These are phyloP conservation scores for Aphelinus certus DNA, from an alignment of 1,140 invertebrate genomes.

Conservation along the genomic window DNA sequence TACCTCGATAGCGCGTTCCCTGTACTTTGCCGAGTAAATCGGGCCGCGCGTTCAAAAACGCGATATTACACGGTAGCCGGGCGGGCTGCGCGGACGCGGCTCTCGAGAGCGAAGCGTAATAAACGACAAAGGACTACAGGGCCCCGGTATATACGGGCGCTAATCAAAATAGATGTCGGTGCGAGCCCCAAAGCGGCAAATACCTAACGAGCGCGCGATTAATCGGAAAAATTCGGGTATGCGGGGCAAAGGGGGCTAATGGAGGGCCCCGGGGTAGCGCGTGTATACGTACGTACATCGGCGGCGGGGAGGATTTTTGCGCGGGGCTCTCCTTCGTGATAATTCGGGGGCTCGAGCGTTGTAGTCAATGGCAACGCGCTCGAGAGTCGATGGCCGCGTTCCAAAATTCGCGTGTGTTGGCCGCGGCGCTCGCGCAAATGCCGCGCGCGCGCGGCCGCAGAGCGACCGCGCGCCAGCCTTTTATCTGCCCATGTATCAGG, in stretches of 20 bases:
- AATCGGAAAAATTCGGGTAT: slow-evolving; percentile 22
- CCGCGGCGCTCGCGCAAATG: slow-evolving; percentile 9
- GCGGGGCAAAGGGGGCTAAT: no score
- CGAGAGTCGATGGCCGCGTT: slow-evolving; percentile 10
- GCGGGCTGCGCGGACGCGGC: no score
- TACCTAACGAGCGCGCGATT: slow-evolving; percentile 14
- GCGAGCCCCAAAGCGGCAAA: slow-evolving; percentile 1
- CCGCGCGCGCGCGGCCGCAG: slow-evolving; percentile 9
- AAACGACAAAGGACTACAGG: not conserved
- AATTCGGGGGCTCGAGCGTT: not conserved
- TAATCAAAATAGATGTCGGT: not conserved
- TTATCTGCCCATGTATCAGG: no score
- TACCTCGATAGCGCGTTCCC: no score
- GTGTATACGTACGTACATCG: no score
- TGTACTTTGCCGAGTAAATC: no score
- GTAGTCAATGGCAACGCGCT: slow-evolving; percentile 32
- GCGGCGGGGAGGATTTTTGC: no score
- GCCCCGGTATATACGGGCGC: not conserved
- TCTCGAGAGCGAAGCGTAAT: no score
- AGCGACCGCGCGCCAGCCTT: slow-evolving; percentile 12
- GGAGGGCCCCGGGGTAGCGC: no score
- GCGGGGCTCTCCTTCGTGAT: no score
- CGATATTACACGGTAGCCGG: no score
- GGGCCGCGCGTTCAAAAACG: no score
- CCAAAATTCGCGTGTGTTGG: slow-evolving; percentile 18